Base-by-base conservation (phyloP, 2,113 vertebrate species). In the Litocranius walleri region DNA sequence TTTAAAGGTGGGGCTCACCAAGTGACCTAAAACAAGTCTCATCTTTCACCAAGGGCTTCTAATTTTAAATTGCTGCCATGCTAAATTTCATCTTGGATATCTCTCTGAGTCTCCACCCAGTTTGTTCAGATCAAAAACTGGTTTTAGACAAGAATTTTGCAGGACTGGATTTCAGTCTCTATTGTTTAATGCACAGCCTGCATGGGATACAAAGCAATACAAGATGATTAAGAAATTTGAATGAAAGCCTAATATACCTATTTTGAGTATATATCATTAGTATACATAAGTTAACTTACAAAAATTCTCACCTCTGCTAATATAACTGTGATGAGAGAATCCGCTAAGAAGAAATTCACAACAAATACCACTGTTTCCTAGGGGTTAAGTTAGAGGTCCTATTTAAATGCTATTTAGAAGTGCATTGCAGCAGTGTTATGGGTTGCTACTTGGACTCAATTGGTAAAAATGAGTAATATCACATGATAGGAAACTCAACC, bases 11-110 rank as follows among this genome's bases (percentile, higher is more conserved):
- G 96, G 91, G 81, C 91, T 97, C 88, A 67, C 48, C 45, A 87
- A 96, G 96, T 90, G 95, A 74, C 80, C 88, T 57, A 27, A 83
- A 92, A 74, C 80, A 54, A 33, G 85, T 91, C 95, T 96, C 95
- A 95, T 94, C 97, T 98, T 97, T 96, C 94, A 97, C 77, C 52
- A 17, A 88, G 67, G 52, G 91, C 85, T 97, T 94, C 96, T 97
- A 96, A 95, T 96, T 95, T 97, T 96, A 97, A 98, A 96, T 95
- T 89, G 96, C 88, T 93, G 91, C 82, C 85, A 77, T 23, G 96
- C 90, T 90, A 88, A 94, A 87, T 85, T 95, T 95, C 97, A 96
- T 88, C 96, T 78, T 36, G 57, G 94, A 87, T 85, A 78, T 93
- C 54, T 77, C 85, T 86, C 48, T 80, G 86, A 92, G 77, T 67